Evolutionary conservation across 1,140 invertebrate species (phyloP), one percentile per base, ranked within the genome.

Genomic region (Bombyx mori): DNA sequence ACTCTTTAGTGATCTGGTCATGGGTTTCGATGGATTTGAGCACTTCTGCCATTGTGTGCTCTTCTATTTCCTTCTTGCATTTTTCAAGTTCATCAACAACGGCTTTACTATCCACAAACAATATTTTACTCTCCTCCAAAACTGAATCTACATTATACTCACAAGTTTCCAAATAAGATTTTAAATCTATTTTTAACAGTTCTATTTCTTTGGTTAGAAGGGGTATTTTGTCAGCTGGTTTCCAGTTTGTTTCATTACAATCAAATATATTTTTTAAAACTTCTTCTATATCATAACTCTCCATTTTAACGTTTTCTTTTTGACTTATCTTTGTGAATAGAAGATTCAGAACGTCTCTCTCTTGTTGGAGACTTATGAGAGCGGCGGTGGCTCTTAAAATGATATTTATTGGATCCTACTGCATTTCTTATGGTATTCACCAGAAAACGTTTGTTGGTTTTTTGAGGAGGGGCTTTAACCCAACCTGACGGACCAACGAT

Each of bases 401-500:
- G 65, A 57, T 80, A 82, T 51, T 85, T 88, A 62, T 88, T 89
- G 42, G 84, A 88, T 55, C 68, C 80, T 42, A 89, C 75, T 52
- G 81, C 79, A 78, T 88, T 62, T 48, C 80, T 69, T 5, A 89
- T 63, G 2, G 88, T 89, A 51, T 88, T 89, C 42, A 82, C 83
- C 44, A 92, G 80, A 67, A 92, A 91, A 60, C 88, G 82, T 84
- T 91, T 91, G 65, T 91, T 91, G 8, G 91, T 78, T 66, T 88
- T 90, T 61, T 88, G 89, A 61, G 89, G 87, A 7, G 88, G 88
- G 43, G 69, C 75, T 76, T 90, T 91, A 22, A 91, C 74, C 91
- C 90, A 91, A 46, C 91, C 91, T 59, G 89, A 91, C 7, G 91
- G 91, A 12, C 91, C 91, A 62, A 91, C 89, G 53, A 90, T 83